Base-by-base conservation (phyloP, 2,888 invertebrate genomes). In the Napeogenes inachia region DNA sequence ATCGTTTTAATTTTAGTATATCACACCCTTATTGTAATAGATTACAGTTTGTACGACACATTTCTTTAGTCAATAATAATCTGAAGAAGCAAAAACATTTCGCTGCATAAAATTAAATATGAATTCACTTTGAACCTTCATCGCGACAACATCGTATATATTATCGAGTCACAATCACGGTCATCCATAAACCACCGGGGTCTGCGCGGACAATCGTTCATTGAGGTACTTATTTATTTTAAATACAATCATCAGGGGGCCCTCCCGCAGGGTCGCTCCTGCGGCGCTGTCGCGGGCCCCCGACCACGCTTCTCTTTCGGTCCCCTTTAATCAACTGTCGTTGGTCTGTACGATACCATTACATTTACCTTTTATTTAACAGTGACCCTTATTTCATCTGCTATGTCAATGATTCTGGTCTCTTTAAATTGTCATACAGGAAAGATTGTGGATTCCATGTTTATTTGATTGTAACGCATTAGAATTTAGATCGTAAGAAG, bases 151-250 rank as follows among this genome's bases (percentile, higher is more conserved):
- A 69, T 69, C 70, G 71, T 75, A 74, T 79, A 84, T 82, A 84
- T 84, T 80, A 81, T 80, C 77, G 72, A 70, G 70, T 72, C 76
- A 78, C 78, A 78, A 79, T 75, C 78, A 73, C 71, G 73, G 63
- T 71, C 73, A 71, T 72, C 77, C 82, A 81, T 86, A 85, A 86
- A 81, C 75, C 84, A 84, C 79, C 75, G 72, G 80, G 74, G 79
- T 75, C 78, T 77, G 79, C 79, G 81, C 84, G 84, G 83, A 90
- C 89, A 90, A 89, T 89, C 89, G 89, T 89, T 89, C 89, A 89
- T 87, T 88, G 89, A 87, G 85, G 89, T 84, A 89, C 89, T 89
- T 90, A 90, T 89, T 89, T 90, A 89, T 90, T 88, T 89, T 89
- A 89, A 89, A 90, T 89, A 89, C 88, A 89, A 89, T 89, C 89